Base-by-base conservation (phyloP, 2,797 vertebrate species). In the Chaunax sp. region DNA sequence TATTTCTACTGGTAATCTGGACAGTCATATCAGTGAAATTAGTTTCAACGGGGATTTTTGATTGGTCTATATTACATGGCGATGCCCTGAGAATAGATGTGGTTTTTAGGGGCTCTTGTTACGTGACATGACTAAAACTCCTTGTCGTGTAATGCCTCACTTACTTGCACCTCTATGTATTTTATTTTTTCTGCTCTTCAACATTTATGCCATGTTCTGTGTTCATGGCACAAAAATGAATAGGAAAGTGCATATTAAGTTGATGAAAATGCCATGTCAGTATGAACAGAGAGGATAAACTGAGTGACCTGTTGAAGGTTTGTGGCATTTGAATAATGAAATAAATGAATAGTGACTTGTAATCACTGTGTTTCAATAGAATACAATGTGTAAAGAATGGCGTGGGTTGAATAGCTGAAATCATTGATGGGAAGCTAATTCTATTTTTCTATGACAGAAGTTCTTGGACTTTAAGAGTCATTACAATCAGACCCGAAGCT, bases 161-260 rank as follows among this genome's bases (percentile, higher is more conserved):
- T 83, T 77, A 69, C 56, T 81, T 78, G 55, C 41, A 50, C 0
- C 45, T 71, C 57, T 45, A 71, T 82, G 54, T 72, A 19, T 71
- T 69, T 44, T n/a, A 47, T 58, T 59, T 57, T 15, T n/a, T 38
- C 38, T 63, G 28, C 11, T 19, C 69, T 58, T 20, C 47, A 54
- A 64, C 37, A 51, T 63, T 44, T 64, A 26, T 52, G 14, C 13
- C 10, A 22, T 54, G 51, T 58, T 73, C 73, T 46, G 28, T 75
- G 38, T 43, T 53, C 55, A 26, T 46, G 28, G 19, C 47, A n/a
- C n/a, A n/a, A n/a, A n/a, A n/a, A n/a, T n/a, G n/a, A 56, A 73
- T 33, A 47, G 19, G 22, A 57, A 62, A 52, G 41, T 57, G 62
- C 25, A 56, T 10, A 37, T 73, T 19, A 69, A 38, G 38, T 63